Conservation (phyloP, 2,113 vertebrate species). For the Plecturocebus donacophilus region DNA sequence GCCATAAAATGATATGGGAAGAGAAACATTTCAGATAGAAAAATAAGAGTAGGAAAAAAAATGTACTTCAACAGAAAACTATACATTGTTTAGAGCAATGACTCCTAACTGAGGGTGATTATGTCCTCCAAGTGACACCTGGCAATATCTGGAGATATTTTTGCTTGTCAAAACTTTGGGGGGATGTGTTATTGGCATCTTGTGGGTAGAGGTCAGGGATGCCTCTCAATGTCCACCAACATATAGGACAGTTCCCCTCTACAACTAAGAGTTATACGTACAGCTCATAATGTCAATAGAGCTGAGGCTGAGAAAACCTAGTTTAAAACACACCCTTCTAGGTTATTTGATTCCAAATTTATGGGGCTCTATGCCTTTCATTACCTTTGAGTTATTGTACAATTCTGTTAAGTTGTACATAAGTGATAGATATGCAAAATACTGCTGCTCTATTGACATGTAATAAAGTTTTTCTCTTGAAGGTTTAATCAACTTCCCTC, state of each 20-base stretch:
- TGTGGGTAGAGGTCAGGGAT: background rate
- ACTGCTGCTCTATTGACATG: background rate
- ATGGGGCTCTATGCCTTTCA: background rate
- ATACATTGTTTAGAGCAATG: background rate
- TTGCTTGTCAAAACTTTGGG: background rate
- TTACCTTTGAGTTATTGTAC: background rate
- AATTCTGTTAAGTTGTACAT: background rate
- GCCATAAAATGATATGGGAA: background rate
- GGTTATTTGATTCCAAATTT: background rate
- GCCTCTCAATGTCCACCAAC: background rate
- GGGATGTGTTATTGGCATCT: background rate
- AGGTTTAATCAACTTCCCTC: background rate
- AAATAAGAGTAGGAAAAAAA: background rate
- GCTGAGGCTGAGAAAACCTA: background rate
- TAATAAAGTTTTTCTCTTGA: slow-evolving; percentile 14
- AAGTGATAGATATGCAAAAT: background rate
- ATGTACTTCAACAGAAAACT: background rate
- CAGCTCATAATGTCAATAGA: background rate
- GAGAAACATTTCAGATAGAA: background rate
- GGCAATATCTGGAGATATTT: slow-evolving; percentile 6
- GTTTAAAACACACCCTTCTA: background rate
- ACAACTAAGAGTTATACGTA: background rate
- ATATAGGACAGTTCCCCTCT: background rate
- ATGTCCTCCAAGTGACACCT: background rate
- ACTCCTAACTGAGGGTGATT: background rate